These are phyloP conservation scores for Sussaba pulchella DNA, from an alignment of 2,888 invertebrate genomes.

Conservation along the genomic window DNA sequence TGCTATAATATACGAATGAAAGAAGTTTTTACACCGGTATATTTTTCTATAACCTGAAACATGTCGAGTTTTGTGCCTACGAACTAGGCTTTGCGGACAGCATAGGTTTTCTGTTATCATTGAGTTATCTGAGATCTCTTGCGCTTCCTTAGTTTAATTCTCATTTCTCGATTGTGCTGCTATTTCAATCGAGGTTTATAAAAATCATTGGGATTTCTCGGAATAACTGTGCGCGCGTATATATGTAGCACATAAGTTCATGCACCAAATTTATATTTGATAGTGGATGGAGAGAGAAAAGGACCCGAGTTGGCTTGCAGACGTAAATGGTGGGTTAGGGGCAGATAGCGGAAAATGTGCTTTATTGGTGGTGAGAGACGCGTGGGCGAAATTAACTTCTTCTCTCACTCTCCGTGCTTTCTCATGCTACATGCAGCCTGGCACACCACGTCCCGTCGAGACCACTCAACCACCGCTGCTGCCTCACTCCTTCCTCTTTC, in stretches of 20 bases:
- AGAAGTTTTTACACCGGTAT: too few relatives aligned
- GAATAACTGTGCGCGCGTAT: neutral
- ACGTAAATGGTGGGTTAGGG: neutral
- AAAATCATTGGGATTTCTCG: too few relatives aligned
- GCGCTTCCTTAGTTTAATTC: too few relatives aligned
- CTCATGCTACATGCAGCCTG: constrained; percentile 50
- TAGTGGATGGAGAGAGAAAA: constrained; percentile 3
- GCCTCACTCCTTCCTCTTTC: neutral
- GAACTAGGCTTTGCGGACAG: too few relatives aligned
- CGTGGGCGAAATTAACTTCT: constrained; percentile 74
- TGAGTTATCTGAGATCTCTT: too few relatives aligned
- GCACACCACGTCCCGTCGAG: constrained; percentile 32
- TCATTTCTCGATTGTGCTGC: too few relatives aligned
- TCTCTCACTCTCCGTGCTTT: constrained; percentile 61
- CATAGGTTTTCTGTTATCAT: too few relatives aligned
- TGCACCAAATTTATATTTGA: constrained; percentile 27
- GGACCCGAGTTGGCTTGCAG: constrained; percentile 11
- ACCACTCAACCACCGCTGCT: constrained; percentile 17
- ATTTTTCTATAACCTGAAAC: too few relatives aligned
- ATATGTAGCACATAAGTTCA: constrained; percentile 8
- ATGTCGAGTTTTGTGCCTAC: too few relatives aligned
- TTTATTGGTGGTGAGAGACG: constrained; percentile 69
- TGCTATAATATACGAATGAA: too few relatives aligned
- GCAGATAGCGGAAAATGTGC: constrained; percentile 41
- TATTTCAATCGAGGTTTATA: neutral